Evolutionary conservation across 2,113 vertebrate species (phyloP).

Genomic region (Proterorhinus semilunaris): DNA sequence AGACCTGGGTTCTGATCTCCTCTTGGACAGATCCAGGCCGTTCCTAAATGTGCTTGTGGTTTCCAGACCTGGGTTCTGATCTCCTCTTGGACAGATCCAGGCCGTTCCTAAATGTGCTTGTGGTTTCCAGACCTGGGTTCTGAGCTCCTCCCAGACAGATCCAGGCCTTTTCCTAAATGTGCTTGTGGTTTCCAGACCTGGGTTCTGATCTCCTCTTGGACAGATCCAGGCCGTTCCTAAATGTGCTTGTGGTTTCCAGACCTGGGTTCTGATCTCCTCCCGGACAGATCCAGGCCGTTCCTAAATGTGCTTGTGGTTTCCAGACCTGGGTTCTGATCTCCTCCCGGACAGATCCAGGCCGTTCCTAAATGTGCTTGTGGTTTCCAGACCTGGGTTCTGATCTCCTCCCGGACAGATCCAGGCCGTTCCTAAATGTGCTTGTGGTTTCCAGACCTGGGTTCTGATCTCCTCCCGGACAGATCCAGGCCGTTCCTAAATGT

Average conservation of each 20-base stretch:
- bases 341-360: too few species aligned
- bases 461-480: not conserved
- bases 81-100: too few species aligned
- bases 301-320: not conserved
- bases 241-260: constrained; percentile 52
- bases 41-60: too few species aligned
- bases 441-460: constrained; percentile 52
- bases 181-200: constrained; percentile 51
- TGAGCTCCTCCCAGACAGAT: not conserved
- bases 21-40: too few species aligned
- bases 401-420: too few species aligned
- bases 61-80: constrained; percentile 53
- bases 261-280: not conserved
- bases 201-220: not conserved
- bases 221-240: too few species aligned
- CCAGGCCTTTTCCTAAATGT: too few species aligned
- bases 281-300: too few species aligned
- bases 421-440: too few species aligned
- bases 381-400: constrained; percentile 53
- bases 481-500: too few species aligned
- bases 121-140: not conserved
- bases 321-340: not conserved
- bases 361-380: too few species aligned
- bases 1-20: not conserved
- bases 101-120: too few species aligned